Conservation (phyloP, 2,113 vertebrate genomes). For the Halcyon senegalensis region DNA sequence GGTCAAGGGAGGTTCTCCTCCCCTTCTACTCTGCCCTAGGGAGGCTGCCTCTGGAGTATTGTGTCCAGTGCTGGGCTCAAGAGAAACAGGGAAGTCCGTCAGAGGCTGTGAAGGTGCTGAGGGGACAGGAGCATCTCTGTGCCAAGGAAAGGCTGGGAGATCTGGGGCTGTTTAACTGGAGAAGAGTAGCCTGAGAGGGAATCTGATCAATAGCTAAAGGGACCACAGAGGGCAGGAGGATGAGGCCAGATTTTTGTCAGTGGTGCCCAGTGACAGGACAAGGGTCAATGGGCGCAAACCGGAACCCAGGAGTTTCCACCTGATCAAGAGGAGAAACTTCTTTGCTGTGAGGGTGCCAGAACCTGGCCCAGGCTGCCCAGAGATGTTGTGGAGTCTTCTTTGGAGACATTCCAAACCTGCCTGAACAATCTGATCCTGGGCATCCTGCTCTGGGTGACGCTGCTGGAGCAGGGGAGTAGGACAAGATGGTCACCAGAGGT, state of each 20-base stretch:
- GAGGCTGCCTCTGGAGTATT: neutral
- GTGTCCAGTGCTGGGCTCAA: neutral
- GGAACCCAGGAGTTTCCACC: neutral
- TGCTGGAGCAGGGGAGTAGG: neutral
- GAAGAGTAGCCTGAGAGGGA: neutral
- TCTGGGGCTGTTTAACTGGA: neutral
- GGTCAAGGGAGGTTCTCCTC: neutral
- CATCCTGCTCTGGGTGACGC: neutral
- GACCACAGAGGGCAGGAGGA: neutral
- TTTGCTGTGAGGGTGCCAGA: neutral
- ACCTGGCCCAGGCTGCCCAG: neutral
- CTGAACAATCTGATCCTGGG: neutral
- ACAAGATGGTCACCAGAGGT: neutral
- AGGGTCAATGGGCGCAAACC: neutral
- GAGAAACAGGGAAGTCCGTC: neutral
- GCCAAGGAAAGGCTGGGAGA: neutral
- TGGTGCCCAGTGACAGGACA: neutral
- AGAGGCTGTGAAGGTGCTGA: neutral
- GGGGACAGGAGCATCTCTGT: neutral
- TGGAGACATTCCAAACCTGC: neutral
- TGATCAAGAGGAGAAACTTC: neutral
- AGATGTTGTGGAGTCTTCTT: neutral
- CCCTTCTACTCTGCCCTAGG: neutral
- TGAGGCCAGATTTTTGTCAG: neutral
- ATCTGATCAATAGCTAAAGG: neutral